Percentiles rank a stretch among this genome's conserved stretches.
Evolutionary conservation across 2,888 invertebrate genomes (phyloP).

Genomic region (Parnassius orleans): DNA sequence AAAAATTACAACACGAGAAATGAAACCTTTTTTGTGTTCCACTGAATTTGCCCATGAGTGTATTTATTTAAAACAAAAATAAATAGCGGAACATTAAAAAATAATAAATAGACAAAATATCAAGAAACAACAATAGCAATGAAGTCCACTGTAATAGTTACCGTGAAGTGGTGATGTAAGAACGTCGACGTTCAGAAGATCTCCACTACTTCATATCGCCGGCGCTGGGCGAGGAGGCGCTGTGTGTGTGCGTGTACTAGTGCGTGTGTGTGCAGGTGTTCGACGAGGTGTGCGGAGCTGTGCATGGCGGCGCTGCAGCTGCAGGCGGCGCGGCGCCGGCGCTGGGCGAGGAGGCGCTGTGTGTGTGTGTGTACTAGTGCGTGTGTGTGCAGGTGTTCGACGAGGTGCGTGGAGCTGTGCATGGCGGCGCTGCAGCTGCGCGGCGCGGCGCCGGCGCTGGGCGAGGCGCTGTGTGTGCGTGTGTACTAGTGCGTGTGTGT

Average conservation of each 20-base stretch:
- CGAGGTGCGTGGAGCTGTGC: constrained; percentile 94
- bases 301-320: constrained; percentile 95
- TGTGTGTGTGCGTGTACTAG: constrained; percentile 87
- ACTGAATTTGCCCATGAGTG: too few relatives aligned
- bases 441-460: constrained; percentile 79
- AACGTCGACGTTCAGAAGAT: too few relatives aligned
- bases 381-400: constrained; percentile 88
- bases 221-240: constrained; percentile 88
- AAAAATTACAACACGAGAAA: too few relatives aligned
- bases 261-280: constrained; percentile 84
- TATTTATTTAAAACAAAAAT: too few relatives aligned
- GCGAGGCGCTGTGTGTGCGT: constrained; percentile 89
- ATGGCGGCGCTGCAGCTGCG: constrained; percentile 96
- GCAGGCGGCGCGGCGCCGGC: constrained; percentile 82
- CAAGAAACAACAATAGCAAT: too few relatives aligned
- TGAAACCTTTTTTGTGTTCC: too few relatives aligned
- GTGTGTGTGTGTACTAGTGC: constrained; percentile 85
- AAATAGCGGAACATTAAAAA: too few relatives aligned
- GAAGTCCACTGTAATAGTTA: too few relatives aligned
- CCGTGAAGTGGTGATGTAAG: too few relatives aligned
- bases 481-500: constrained; percentile 80
- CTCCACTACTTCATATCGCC: too few relatives aligned
- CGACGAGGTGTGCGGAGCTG: constrained; percentile 94
- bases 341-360: constrained; percentile 90
- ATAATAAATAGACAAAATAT: too few relatives aligned